phyloP scores from a whole-genome alignment of 2,797 vertebrate species.

The Danionella dracula region DNA sequence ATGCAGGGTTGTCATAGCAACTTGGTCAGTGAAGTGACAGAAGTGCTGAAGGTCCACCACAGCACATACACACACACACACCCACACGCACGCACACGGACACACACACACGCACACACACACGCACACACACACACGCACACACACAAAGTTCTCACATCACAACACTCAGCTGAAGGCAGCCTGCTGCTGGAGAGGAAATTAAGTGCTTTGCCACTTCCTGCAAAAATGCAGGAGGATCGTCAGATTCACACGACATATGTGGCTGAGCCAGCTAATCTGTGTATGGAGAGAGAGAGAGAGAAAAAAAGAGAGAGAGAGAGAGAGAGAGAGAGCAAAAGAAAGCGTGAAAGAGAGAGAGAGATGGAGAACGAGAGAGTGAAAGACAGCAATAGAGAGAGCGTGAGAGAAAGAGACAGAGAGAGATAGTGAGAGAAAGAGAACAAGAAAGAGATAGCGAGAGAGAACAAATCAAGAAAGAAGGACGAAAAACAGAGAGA shows the following conservation, averaged over 20 bases:
- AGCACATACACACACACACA: constrained; percentile 18
- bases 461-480: no score
- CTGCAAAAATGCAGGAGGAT: constrained; percentile 19
- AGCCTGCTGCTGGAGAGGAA: constrained; percentile 23
- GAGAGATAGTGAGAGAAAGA: no score
- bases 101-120: constrained; percentile 6
- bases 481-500: no score
- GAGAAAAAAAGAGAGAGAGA: no score
- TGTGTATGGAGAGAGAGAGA: constrained; percentile 24
- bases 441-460: no score
- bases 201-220: constrained; percentile 39
- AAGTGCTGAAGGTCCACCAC: constrained; percentile 27
- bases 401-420: no score
- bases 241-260: constrained; percentile 29
- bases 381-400: no score
- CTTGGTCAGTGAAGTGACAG: constrained; percentile 9
- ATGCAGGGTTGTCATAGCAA: constrained; percentile 45
- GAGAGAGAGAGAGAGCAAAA: no score
- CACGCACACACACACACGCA: not conserved
- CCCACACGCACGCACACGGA: constrained; percentile 7
- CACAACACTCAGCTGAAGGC: constrained; percentile 4
- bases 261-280: constrained; percentile 38
- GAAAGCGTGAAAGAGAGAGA: no score
- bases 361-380: no score
- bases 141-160: constrained; percentile 31